Conservation (phyloP, 2,888 invertebrate genomes). For the Lepidocyrtinus sp. region DNA sequence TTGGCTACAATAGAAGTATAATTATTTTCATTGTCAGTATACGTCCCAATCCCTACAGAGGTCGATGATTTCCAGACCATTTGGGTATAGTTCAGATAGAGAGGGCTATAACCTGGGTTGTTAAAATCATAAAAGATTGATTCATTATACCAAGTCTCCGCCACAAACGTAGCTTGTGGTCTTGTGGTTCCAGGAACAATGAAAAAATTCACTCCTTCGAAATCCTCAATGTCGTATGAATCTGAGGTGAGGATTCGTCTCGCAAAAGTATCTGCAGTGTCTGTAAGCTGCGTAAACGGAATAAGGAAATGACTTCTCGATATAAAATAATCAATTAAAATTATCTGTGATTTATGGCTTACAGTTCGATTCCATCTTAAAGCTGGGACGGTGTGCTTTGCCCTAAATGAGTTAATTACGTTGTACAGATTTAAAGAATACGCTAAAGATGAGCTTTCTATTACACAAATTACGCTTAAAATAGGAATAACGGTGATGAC, state of each 20-base stretch:
- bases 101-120: slow-evolving; percentile 35
- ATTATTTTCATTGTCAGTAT: slow-evolving; percentile 21
- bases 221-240: slow-evolving; percentile 46
- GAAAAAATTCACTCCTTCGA: slow-evolving; percentile 50
- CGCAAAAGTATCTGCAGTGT: slow-evolving; percentile 44
- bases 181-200: neutral
- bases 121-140: slow-evolving; percentile 43
- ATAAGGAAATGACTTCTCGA: neutral
- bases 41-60: slow-evolving; percentile 44
- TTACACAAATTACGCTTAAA: no score
- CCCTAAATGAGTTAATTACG: slow-evolving; percentile 44
- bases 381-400: slow-evolving; percentile 54
- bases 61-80: slow-evolving; percentile 55
- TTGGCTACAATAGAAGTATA: slow-evolving; percentile 49
- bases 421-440: slow-evolving; percentile 58
- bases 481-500: no score
- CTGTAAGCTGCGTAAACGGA: slow-evolving; percentile 40
- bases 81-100: slow-evolving; percentile 49
- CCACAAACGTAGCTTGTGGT: slow-evolving; percentile 34
- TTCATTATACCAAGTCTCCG: slow-evolving; percentile 54
- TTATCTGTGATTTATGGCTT: neutral
- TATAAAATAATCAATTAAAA: neutral
- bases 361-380: slow-evolving; percentile 59
- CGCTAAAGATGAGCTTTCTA: slow-evolving; percentile 11
- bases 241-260: slow-evolving; percentile 24